These are phyloP conservation scores for Melierax canorus DNA, from an alignment of 2,113 vertebrate genomes.

Conservation along the genomic window DNA sequence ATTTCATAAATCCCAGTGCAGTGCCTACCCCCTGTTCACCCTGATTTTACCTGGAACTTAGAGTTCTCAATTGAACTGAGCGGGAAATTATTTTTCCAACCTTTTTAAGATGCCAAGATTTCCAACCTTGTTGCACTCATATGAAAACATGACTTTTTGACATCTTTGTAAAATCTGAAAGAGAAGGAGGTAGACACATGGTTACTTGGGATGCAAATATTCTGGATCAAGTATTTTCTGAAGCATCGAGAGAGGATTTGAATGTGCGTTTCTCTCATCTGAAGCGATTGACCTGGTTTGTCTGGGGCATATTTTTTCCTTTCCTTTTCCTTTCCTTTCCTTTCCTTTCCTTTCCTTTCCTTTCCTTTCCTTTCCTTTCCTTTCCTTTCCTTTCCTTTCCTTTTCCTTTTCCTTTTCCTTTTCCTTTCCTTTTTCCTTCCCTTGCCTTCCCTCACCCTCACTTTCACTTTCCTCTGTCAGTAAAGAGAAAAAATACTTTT, in stretches of 20 bases:
- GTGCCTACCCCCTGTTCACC: background rate
- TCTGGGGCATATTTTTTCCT: background rate
- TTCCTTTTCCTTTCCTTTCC: too few species aligned
- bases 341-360: too few species aligned
- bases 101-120: background rate
- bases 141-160: background rate
- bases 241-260: background rate
- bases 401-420: too few species aligned
- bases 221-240: background rate
- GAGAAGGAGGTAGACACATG: background rate
- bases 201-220: background rate
- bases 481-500: background rate
- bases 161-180: background rate
- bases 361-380: too few species aligned
- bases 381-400: too few species aligned
- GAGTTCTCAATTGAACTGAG: background rate
- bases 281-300: too few species aligned
- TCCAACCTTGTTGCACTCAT: background rate
- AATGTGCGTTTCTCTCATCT: too few species aligned
- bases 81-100: background rate
- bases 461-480: background rate
- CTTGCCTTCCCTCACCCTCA: too few species aligned
- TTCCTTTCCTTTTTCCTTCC: too few species aligned
- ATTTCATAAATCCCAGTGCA: background rate
- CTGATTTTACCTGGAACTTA: background rate